Evolutionary conservation across 1,140 invertebrate genomes (phyloP), one percentile per base, ranked within the genome.

Genomic region (Hycleus phaleratus): DNA sequence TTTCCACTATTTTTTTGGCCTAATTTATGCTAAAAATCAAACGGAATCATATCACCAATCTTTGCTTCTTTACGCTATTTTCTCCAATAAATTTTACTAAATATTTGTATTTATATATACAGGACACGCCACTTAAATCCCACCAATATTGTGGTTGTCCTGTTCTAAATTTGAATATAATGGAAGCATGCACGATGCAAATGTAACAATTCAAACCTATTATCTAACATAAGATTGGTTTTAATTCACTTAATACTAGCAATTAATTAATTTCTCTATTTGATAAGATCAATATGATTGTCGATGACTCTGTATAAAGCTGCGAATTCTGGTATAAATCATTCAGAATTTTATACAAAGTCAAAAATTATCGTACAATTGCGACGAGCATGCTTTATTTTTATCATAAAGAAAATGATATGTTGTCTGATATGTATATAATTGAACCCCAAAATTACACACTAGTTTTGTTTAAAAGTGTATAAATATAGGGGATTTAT

Each of bases 161-260:
- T 18, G 26, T 26, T 62, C 50, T 51, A 38, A 54, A 46, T 55
- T 48, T 49, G 44, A 46, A 60, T 49, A 56, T 58, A 46, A 32
- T 47, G 57, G 42, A 68, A 58, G 61, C 66, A 69, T 66, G 62
- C 67, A 52, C 66, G 66, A 56, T 60, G 57, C 61, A 68, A 61
- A 52, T 64, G 58, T 51, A 59, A 58, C 61, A 56, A 38, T n/a
- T 8, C 9, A 42, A 39, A 42, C 61, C 64, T 69, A 67, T 49
- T 39, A 64, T 46, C 69, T 71, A 69, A 67, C 69, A 69, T 71
- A 71, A 69, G 68, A 71, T 59, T 65, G 60, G 54, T 62, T 57
- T 52, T 18, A 18, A 18, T 18, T 18, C 18, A 18, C 40, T 65
- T 54, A 46, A 59, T 49, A 59, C 49, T 46, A 58, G 38, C 39